Evolutionary conservation across 2,113 vertebrate genomes (phyloP), one percentile per base, ranked within the genome.

Genomic region (Colistium nudipinnis): DNA sequence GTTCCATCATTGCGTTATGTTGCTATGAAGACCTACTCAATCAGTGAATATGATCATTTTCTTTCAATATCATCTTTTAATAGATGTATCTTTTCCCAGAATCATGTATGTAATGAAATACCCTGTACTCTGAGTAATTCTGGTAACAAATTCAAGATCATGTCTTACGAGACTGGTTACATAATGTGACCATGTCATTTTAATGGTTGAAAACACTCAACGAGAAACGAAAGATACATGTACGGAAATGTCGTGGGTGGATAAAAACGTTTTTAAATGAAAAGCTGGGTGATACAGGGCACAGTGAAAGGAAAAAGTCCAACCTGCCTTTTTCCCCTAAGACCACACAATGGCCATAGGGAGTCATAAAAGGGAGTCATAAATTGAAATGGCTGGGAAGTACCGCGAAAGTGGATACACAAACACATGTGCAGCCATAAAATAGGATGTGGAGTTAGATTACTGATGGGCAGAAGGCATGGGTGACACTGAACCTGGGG

Each of bases 81-180:
- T 27, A 44, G 48, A 52, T 44, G 30, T 12, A 48, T 43, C 56
- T 49, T 3, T n/a, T 4, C 48, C 38, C 49, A 13, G 41, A 62
- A 44, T 76, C 24, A 59, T 16, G 17, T 45, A 30, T 65, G 51
- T 45, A 57, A 72, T 82, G 13, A 53, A 41, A 38, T 55, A 25
- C 55, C 27, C 30, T n/a, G 3, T 17, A 12, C 36, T 8, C n/a
- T n/a, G n/a, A 30, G 36, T 33, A 43, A 48, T 25, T 48, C 27
- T 24, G 6, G 24, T 19, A 31, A 31, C 39, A 19, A 7, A 70
- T 48, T 38, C 38, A 16, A 39, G 30, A 24, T n/a, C 45, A 25
- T 20, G 4, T 52, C 24, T 55, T 4, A 36, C 12, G 14, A n/a
- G n/a, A n/a, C n/a, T n/a, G n/a, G n/a, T n/a, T n/a, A n/a, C n/a